phyloP scores from a whole-genome alignment of 2,113 vertebrate genomes.

The Epinephelus fuscoguttatus region DNA sequence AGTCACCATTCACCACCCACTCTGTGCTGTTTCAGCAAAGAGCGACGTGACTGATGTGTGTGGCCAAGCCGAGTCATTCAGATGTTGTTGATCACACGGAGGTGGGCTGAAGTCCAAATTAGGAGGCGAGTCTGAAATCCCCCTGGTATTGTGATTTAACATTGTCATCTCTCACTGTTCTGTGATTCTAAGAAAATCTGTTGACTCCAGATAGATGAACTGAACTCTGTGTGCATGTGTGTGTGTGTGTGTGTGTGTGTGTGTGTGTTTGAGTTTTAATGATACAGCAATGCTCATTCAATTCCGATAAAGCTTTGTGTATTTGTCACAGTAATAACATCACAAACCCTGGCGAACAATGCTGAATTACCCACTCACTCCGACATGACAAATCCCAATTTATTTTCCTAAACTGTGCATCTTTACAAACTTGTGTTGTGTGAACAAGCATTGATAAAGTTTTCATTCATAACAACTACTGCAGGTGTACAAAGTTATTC shows the following conservation, averaged over 20 bases:
- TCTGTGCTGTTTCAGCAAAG: constrained; percentile 5
- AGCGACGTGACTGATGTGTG: constrained; percentile 4
- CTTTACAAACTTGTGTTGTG: constrained; percentile 8
- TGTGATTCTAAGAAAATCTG: constrained; percentile 24
- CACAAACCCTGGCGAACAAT: constrained; percentile 33
- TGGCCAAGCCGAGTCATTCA: constrained; percentile 8
- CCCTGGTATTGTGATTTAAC: not conserved
- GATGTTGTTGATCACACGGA: constrained; percentile 14
- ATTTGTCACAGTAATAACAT: constrained; percentile 40
- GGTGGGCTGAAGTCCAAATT: constrained; percentile 2
- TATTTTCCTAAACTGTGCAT: constrained; percentile 36
- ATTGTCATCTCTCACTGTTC: not conserved
- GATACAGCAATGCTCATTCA: constrained; percentile 19
- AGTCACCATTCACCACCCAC: constrained; percentile 17
- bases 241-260: not conserved
- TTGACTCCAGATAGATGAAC: constrained; percentile 31
- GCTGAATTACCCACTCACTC: constrained; percentile 22
- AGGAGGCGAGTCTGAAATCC: not conserved
- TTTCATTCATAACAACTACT: not conserved
- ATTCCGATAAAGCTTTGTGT: constrained; percentile 20
- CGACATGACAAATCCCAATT: constrained; percentile 27
- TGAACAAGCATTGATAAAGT: constrained; percentile 18
- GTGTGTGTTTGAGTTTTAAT: constrained; percentile 32
- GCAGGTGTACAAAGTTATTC: not conserved
- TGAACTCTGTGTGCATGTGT: not conserved